Evolutionary conservation across 1,140 invertebrate genomes (phyloP), one percentile per base, ranked within the genome.

Genomic region (Sycophila sp.): DNA sequence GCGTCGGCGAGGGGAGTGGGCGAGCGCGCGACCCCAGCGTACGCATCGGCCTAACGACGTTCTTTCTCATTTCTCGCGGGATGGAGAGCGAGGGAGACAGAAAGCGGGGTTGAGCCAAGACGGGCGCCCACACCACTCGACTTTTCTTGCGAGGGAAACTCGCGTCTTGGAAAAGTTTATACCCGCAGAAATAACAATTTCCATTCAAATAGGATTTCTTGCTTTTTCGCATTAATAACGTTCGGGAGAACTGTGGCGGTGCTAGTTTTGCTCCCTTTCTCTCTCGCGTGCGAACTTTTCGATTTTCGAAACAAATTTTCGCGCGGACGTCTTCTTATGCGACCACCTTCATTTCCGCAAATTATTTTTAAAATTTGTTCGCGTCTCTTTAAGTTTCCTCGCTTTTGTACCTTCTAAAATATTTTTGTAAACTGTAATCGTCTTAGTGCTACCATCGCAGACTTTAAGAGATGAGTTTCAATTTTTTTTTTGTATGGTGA

Each of bases 11-110:
- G 49, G 49, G 47, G 63, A 42, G 55, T 66, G 58, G 64, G 73
- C 71, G 69, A 74, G 73, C 55, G 13, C 11, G 5, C 51, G 26
- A 56, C n/a, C 34, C 28, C 15, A 22, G 42, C 62, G 17, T 63
- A 71, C 42, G 59, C 60, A 65, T 71, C 69, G 60, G 60, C 40
- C 79, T 83, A 83, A 83, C 82, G 80, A 82, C 80, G 78, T 79
- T 84, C 80, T 83, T 84, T 81, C 79, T 76, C 79, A 63, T 79
- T 81, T 77, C 77, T 75, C 70, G 63, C 36, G 68, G 71, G 32
- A 69, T n/a, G n/a, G 4, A 38, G 76, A 72, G 68, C 73, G 62
- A 72, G 69, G 71, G 19, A 51, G 55, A 64, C 28, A 53, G 56
- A 55, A 60, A 47, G 34, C 69, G 49, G 72, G 42, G 26, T 26